Base-by-base conservation (phyloP, 2,888 invertebrate genomes). In the Trypoxylon attenuatum region DNA sequence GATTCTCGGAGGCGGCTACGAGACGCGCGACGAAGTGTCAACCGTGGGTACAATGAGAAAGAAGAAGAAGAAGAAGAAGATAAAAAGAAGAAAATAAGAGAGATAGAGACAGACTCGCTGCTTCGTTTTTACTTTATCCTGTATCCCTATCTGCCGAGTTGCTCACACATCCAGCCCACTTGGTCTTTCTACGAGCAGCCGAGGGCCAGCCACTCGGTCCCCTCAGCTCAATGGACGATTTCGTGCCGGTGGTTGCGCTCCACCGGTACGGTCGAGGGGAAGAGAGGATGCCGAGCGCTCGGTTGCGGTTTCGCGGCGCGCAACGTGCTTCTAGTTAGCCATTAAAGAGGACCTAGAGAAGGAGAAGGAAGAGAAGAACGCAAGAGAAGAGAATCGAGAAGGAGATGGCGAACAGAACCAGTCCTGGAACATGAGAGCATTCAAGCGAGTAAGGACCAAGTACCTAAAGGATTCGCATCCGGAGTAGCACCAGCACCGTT, bases 1-100 rank as follows among this genome's bases (percentile, higher is more conserved):
- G 53, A 69, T 63, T 69, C 65, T 25, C 59, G 69, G 62, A 63
- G 55, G 55, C 59, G 55, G 53, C 60, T 51, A 57, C 47, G 56
- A 33, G 33, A 33, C 33, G 52, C 59, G 55, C 49, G 62, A 58
- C 53, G 57, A 53, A 51, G 58, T 56, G 66, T 58, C 55, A 39
- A 55, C 19, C 21, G n/a, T n/a, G n/a, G n/a, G n/a, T 6, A 10
- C 5, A 27, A 27, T 10, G 27, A n/a, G n/a, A n/a, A n/a, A n/a
- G n/a, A n/a, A n/a, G n/a, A n/a, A n/a, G n/a, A n/a, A n/a, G n/a
- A n/a, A n/a, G n/a, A n/a, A n/a, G n/a, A n/a, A n/a, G n/a, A n/a
- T n/a, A n/a, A n/a, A n/a, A n/a, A n/a, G n/a, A n/a, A n/a, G n/a
- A n/a, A n/a, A n/a, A n/a, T n/a, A n/a, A n/a, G n/a, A n/a, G n/a